Evolutionary conservation across 2,888 invertebrate genomes (phyloP).

Genomic region (Dyspetes luteomarginatus): DNA sequence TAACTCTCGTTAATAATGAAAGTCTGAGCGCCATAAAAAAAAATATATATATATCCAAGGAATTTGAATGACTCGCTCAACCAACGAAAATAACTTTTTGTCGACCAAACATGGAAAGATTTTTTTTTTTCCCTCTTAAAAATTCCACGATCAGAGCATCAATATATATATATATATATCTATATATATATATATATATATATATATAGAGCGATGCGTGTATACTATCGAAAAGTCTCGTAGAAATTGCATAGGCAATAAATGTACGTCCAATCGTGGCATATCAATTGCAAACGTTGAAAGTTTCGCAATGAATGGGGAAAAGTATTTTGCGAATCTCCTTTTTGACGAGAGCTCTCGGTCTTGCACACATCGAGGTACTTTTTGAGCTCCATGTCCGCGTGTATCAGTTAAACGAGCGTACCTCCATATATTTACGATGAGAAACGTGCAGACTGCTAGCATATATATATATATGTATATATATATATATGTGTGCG

Average conservation of each 20-base stretch:
- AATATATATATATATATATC: too few relatives aligned
- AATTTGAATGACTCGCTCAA: neutral
- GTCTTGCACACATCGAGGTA: neutral
- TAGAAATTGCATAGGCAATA: conserved; percentile 53
- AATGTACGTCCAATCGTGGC: conserved; percentile 37
- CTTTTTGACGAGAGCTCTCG: conserved; percentile 23
- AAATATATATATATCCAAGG: neutral
- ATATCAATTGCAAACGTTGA: conserved; percentile 47
- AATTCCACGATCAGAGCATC: neutral
- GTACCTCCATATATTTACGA: conserved; percentile 52
- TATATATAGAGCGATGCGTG: too few relatives aligned
- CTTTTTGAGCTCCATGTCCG: neutral
- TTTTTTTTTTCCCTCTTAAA: neutral
- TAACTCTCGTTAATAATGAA: neutral
- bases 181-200: too few relatives aligned
- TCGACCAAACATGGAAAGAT: neutral
- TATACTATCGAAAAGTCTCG: conserved; percentile 20
- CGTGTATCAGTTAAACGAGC: conserved; percentile 22
- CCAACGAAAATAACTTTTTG: neutral
- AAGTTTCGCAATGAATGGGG: conserved; percentile 40
- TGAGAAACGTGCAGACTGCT: conserved; percentile 40
- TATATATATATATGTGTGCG: neutral
- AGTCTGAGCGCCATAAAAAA: neutral
- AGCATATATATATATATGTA: neutral
- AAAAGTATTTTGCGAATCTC: conserved; percentile 47